Evolutionary conservation across 2,113 vertebrate species (phyloP).

Genomic region (Ciconia maguari): DNA sequence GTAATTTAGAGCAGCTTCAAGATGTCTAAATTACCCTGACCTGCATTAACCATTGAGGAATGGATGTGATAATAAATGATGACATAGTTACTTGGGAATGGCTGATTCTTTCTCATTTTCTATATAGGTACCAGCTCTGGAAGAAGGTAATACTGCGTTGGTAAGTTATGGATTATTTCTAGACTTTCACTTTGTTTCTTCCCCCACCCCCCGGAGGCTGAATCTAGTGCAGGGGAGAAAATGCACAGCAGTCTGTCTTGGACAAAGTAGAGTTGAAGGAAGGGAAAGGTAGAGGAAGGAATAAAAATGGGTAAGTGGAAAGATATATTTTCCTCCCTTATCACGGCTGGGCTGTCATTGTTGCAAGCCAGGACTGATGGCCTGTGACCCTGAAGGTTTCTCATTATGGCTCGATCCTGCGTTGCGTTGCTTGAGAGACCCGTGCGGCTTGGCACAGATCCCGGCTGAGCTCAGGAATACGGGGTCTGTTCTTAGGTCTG

Average conservation of each 20-base stretch:
- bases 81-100: background rate
- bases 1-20: background rate
- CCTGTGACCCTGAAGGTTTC: background rate
- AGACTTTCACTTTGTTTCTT: background rate
- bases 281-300: background rate
- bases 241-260: background rate
- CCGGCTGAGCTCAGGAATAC: background rate
- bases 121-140: background rate
- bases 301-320: background rate
- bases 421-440: background rate
- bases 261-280: background rate
- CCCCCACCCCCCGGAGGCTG: background rate
- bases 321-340: background rate
- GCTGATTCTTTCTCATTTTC: background rate
- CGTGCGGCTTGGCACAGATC: background rate
- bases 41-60: background rate
- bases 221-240: background rate
- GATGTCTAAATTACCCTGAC: background rate
- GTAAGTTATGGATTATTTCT: background rate
- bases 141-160: background rate
- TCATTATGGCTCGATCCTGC: background rate
- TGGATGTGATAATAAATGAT: background rate
- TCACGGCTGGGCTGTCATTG: background rate
- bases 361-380: background rate
- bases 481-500: background rate